These are phyloP conservation scores for Collichthys lucidus DNA, from an alignment of 2,113 vertebrate genomes.

Conservation along the genomic window DNA sequence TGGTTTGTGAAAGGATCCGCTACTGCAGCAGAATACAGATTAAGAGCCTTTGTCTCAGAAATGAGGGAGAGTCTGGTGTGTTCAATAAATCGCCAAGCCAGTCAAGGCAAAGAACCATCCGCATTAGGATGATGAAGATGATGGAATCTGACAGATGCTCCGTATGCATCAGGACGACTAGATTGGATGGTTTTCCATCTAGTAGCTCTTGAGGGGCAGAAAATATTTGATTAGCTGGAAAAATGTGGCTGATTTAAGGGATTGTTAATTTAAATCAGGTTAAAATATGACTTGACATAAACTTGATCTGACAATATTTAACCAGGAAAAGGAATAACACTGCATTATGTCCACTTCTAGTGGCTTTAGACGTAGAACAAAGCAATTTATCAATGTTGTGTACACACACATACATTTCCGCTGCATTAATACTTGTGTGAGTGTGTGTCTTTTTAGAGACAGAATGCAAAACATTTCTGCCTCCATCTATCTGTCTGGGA, in stretches of 20 bases:
- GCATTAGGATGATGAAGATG: conserved; percentile 14
- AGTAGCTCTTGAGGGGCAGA: neutral
- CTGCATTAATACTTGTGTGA: neutral
- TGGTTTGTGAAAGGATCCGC: conserved; percentile 38
- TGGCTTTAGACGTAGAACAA: neutral
- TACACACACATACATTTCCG: neutral
- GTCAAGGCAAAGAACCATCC: conserved; percentile 12
- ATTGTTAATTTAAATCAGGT: neutral
- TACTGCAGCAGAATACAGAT: conserved; percentile 62
- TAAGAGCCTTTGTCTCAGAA: conserved; percentile 19
- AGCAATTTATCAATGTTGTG: neutral
- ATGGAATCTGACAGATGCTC: conserved; percentile 22
- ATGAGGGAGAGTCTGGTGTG: conserved; percentile 38
- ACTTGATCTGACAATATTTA: neutral
- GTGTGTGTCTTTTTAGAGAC: neutral
- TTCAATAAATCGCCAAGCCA: conserved; percentile 40
- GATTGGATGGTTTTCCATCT: conserved; percentile 13
- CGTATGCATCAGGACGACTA: neutral
- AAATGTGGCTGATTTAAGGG: neutral
- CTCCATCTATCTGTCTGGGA: neutral
- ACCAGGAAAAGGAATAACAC: neutral
- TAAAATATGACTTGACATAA: neutral
- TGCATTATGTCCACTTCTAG: neutral
- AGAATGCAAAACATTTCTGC: no score
- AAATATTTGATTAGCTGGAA: neutral